phyloP scores from a whole-genome alignment of 2,888 invertebrate species.

The Meandrusa payeni region DNA sequence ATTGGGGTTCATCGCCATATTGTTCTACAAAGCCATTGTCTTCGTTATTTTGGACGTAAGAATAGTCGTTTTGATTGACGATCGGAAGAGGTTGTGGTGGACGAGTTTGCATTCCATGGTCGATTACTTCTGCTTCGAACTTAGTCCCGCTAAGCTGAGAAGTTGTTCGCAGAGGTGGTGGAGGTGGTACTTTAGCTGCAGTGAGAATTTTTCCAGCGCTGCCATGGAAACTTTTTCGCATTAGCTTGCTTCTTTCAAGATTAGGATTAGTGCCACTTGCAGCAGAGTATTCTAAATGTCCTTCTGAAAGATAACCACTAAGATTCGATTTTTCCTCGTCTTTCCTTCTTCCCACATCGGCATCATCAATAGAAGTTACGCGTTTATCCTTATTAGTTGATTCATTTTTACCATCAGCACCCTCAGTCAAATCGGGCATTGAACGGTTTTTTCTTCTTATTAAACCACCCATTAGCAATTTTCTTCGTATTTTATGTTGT shows the following conservation, averaged over 20 bases:
- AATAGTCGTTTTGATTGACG: constrained; percentile 38
- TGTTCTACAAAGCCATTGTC: constrained; percentile 76
- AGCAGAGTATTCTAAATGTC: constrained; percentile 89
- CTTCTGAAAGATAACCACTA: constrained; percentile 93
- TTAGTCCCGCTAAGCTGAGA: constrained; percentile 89
- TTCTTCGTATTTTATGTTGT: constrained; percentile 93
- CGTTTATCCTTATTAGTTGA: constrained; percentile 62
- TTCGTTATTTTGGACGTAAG: constrained; percentile 54
- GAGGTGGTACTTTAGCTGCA: constrained; percentile 91
- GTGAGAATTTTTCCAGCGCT: constrained; percentile 91
- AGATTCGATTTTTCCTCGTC: constrained; percentile 81
- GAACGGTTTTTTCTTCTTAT: constrained; percentile 94
- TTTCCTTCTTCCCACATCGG: constrained; percentile 84
- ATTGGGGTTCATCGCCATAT: constrained; percentile 80
- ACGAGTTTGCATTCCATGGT: constrained; percentile 62
- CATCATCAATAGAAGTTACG: constrained; percentile 86
- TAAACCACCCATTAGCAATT: constrained; percentile 93
- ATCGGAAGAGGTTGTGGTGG: constrained; percentile 65
- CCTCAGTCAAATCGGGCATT: constrained; percentile 94
- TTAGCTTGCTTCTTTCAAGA: constrained; percentile 91
- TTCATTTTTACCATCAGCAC: constrained; percentile 80
- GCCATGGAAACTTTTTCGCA: constrained; percentile 94
- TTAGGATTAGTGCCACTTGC: constrained; percentile 87
- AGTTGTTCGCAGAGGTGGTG: constrained; percentile 92
- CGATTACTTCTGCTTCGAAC: constrained; percentile 79